A percentile compares a stretch with the other conserved stretches of the same genome.
phyloP scores from a whole-genome alignment of 2,113 vertebrate genomes.

The Emydocephalus ijimae region DNA sequence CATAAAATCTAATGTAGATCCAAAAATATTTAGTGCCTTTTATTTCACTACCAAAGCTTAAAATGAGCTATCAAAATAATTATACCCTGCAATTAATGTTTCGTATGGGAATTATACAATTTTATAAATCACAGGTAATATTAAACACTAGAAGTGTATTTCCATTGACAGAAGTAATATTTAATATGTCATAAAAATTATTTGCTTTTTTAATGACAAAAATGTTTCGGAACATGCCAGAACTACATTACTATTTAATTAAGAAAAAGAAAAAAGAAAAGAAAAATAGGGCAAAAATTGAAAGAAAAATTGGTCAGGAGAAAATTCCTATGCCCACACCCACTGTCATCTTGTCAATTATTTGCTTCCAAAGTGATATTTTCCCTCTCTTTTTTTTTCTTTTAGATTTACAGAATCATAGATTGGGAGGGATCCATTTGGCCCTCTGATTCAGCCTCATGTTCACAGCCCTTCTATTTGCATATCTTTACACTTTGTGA shows the following conservation, averaged over 20 bases:
- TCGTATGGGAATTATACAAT: conserved; percentile 22
- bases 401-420: neutral
- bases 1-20: neutral
- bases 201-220: conserved; percentile 46
- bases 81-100: conserved; percentile 33
- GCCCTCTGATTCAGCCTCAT: neutral
- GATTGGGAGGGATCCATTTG: neutral
- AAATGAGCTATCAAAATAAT: conserved; percentile 42
- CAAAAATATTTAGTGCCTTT: neutral
- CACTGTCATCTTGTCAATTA: neutral
- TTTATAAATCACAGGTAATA: conserved; percentile 43
- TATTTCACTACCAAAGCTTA: neutral
- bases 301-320: too few relatives aligned
- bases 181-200: neutral
- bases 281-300: neutral
- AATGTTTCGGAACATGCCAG: conserved; percentile 60
- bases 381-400: neutral
- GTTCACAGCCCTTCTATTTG: neutral
- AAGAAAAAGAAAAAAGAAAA: neutral
- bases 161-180: neutral
- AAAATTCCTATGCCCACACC: neutral
- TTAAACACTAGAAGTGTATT: conserved; percentile 29
- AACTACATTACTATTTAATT: conserved; percentile 53
- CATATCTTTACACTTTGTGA: too few relatives aligned
- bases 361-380: neutral